A percentile compares a stretch with the other conserved stretches of the same genome.
Evolutionary conservation across 2,797 vertebrate genomes (phyloP).

Genomic region (Eleutherodactylus coqui): DNA sequence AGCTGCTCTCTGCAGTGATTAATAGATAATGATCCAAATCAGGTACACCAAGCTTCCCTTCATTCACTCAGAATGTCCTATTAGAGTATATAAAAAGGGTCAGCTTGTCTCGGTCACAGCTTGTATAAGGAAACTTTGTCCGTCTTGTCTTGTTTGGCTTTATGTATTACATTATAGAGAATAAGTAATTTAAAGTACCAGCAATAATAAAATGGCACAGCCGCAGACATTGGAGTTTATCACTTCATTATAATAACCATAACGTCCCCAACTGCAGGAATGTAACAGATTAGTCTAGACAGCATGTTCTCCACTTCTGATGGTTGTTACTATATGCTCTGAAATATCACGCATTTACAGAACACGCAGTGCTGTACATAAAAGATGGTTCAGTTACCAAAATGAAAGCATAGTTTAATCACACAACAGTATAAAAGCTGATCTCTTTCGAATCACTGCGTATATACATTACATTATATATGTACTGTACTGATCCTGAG

Average conservation of each 20-base stretch:
- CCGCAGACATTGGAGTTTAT: neutral
- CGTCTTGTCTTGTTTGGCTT: neutral
- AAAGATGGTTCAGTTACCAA: neutral
- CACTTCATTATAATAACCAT: neutral
- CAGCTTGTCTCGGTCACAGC: neutral
- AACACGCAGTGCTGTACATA: neutral
- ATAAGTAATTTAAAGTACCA: neutral
- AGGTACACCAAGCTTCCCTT: neutral
- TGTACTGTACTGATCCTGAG: too few species aligned
- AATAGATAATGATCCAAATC: neutral
- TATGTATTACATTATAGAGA: neutral
- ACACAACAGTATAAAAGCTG: too few species aligned
- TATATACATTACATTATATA: too few species aligned
- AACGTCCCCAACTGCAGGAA: neutral
- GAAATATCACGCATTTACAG: neutral
- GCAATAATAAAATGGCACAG: neutral
- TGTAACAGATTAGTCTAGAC: neutral
- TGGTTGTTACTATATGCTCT: neutral
- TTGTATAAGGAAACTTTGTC: neutral
- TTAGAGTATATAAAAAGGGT: too few species aligned
- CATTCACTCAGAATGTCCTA: neutral
- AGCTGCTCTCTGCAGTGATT: too few species aligned
- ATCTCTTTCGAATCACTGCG: too few species aligned
- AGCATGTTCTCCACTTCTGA: neutral
- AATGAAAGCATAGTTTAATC: too few species aligned